Conservation (phyloP, 2,113 vertebrate genomes). For the Myocastor coypus region DNA sequence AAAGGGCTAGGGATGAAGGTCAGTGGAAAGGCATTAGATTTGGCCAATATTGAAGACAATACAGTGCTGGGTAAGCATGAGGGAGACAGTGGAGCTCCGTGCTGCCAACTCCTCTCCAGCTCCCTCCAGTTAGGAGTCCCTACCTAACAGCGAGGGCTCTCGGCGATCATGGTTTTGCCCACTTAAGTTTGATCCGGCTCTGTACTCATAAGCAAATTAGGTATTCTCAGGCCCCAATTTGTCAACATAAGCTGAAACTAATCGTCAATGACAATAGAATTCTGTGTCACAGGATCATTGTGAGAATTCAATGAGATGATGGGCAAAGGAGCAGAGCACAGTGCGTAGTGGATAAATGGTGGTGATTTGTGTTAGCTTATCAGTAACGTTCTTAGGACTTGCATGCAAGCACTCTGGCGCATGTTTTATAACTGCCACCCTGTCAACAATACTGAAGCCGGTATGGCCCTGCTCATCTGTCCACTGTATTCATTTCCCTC, state of each 20-base stretch:
- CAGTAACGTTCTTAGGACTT: not conserved
- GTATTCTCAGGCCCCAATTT: not conserved
- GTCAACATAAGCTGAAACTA: not conserved
- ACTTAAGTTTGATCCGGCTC: not conserved
- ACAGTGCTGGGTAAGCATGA: not conserved
- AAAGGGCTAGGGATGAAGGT: not conserved
- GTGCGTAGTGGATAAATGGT: not conserved
- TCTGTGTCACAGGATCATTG: not conserved
- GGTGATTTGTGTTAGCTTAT: not conserved
- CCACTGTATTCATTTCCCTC: not conserved
- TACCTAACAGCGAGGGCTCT: not conserved
- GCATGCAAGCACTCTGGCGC: not conserved
- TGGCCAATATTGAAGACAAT: not conserved
- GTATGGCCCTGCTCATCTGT: accelerated
- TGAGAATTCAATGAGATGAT: slow-evolving; percentile 28
- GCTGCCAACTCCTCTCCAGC: not conserved
- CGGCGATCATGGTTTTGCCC: not conserved
- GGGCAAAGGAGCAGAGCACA: not conserved
- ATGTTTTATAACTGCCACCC: not conserved
- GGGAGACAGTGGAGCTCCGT: too few relatives aligned
- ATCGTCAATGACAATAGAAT: not conserved
- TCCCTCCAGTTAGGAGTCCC: not conserved
- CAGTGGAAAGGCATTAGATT: not conserved
- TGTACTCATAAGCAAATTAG: not conserved
- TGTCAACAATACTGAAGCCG: accelerated